Evolutionary conservation across 2,113 vertebrate species (phyloP), one percentile per base, ranked within the genome.

Genomic region (Ptilonorhynchus violaceus): DNA sequence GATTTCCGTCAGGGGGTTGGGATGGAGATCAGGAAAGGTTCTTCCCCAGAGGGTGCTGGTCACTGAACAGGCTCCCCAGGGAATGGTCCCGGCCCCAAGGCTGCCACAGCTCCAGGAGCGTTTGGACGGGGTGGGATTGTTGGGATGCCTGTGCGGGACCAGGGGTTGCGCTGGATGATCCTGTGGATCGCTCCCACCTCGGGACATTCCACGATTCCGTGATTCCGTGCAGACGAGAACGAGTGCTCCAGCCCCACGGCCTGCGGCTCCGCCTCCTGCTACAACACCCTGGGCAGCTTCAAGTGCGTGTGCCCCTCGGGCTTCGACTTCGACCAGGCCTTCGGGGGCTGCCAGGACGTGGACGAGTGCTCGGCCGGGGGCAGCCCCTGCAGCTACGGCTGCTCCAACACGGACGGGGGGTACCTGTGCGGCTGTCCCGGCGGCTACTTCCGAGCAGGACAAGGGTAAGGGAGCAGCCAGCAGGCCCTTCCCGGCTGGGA

Each of bases 211-310:
- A 2, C 10, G 19, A 4, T 2, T 4, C 56, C 25, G 3, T 5
- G 10, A 1, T 2, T 4, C 52, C 44, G 6, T 18, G 8, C 96
- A 99, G 99, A 99, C 37, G 98, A 99, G 93, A 99, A 99, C 1
- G 99, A 99, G 97, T 99, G 99, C 81, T 97, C 98, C 58, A 98
- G 96, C 9, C 98, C 98, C 18, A 79, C 97, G 0, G 80, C 98
- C 89, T 99, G 99, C 0, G 99, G 99, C 80, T 99, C 98, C 0
- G 99, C 99, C 79, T 99, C 99, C 67, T 99, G 99, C 98, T 99
- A 98, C 97, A 99, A 99, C 98, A 99, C 99, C 0, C 98, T 99
- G 93, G 99, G 99, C 23, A 99, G 99, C 97, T 99, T 97, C 98
- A 99, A 98, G 97, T 99, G 99, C 1, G 97, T 99, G n/a, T 99